Evolutionary conservation across 1,140 invertebrate species (phyloP).

Genomic region (Drosophila yakuba): DNA sequence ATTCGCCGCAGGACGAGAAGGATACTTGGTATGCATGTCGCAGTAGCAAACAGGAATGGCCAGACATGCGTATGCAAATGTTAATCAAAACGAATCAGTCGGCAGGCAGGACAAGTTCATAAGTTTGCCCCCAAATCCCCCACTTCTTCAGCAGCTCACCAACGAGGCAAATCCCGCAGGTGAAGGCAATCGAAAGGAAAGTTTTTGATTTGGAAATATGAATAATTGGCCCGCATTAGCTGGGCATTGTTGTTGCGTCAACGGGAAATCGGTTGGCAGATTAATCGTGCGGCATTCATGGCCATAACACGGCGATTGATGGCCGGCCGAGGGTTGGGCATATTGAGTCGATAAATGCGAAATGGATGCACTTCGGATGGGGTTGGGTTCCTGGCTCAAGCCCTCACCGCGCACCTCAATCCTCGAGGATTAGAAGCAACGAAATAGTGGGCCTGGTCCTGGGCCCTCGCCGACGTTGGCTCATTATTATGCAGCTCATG

Average conservation of each 20-base stretch:
- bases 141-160: no score
- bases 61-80: conserved; percentile 44
- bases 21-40: conserved; percentile 34
- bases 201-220: conserved; percentile 43
- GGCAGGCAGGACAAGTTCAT: conserved; percentile 42
- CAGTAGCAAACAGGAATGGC: background rate
- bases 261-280: conserved; percentile 74
- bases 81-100: conserved; percentile 46
- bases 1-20: background rate
- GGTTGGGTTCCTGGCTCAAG: background rate
- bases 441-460: conserved; percentile 5
- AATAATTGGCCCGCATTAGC: conserved; percentile 78
- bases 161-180: background rate
- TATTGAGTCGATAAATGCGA: conserved; percentile 34
- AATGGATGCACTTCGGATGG: conserved; percentile 9
- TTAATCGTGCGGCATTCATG: conserved; percentile 78
- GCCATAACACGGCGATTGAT: conserved; percentile 51
- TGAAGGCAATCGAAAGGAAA: no score
- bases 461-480: conserved; percentile 30
- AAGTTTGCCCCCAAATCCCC: background rate
- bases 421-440: conserved; percentile 5
- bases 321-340: conserved; percentile 2
- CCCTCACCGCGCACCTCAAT: background rate
- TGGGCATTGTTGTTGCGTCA: conserved; percentile 77
- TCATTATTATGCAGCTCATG: conserved; percentile 81